phyloP scores from a whole-genome alignment of 2,888 invertebrate species.

The Ichneumoninae sp. region DNA sequence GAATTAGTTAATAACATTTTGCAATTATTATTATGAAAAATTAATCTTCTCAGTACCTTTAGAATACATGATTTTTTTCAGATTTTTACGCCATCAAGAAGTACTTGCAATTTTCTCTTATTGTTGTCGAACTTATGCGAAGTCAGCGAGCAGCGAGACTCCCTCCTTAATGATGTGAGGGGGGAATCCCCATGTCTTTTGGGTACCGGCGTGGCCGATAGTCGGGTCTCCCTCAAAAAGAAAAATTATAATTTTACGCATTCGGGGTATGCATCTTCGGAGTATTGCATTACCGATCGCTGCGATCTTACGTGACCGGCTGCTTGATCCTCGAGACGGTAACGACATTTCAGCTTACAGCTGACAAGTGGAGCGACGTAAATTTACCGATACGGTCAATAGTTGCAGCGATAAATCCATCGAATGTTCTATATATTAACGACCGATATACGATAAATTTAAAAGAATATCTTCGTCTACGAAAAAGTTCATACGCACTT shows the following conservation, averaged over 20 bases:
- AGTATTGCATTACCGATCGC: not conserved
- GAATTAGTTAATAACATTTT: too few species aligned
- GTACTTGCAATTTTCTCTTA: too few species aligned
- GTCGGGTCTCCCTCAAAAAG: too few species aligned
- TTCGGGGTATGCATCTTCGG: constrained; percentile 6
- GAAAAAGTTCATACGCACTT: too few species aligned
- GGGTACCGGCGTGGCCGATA: not conserved
- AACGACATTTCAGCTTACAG: not conserved
- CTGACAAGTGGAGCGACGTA: not conserved
- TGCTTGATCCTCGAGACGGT: not conserved
- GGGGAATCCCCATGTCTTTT: not conserved
- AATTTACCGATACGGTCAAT: not conserved
- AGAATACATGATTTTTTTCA: too few species aligned
- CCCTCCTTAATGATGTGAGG: not conserved
- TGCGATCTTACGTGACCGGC: not conserved
- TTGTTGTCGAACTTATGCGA: too few species aligned
- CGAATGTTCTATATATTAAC: not conserved
- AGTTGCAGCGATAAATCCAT: constrained; percentile 19
- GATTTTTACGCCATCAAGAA: too few species aligned
- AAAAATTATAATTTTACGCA: not conserved
- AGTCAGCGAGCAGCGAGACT: too few species aligned
- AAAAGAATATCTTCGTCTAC: not conserved
- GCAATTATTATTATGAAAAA: too few species aligned
- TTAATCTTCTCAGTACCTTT: too few species aligned
- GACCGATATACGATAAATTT: not conserved